These are phyloP conservation scores for Eupithecia exiguata DNA, from an alignment of 2,888 invertebrate species.

Conservation along the genomic window DNA sequence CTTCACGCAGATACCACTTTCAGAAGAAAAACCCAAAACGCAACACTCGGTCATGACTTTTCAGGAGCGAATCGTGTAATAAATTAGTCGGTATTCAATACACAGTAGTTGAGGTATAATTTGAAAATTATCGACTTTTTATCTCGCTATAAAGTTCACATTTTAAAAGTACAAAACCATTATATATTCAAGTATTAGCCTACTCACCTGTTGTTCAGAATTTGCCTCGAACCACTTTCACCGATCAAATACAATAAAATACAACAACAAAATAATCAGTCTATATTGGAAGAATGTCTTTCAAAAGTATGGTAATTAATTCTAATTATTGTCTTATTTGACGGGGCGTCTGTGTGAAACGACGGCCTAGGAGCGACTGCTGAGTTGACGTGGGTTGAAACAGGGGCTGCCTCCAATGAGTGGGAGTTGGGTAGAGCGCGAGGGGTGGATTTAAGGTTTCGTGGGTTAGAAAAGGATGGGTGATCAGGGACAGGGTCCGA, in stretches of 20 bases:
- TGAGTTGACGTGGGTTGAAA: constrained; percentile 62
- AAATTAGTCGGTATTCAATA: background rate
- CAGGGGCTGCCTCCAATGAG: constrained; percentile 67
- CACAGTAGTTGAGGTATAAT: background rate
- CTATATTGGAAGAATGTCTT: constrained; percentile 23
- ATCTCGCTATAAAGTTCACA: background rate
- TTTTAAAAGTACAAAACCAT: background rate
- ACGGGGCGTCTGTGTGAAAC: constrained; percentile 47
- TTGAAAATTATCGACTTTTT: background rate
- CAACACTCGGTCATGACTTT: background rate
- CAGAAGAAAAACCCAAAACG: background rate
- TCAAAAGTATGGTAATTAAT: constrained; percentile 10
- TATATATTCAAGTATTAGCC: background rate
- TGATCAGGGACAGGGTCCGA: constrained; percentile 49
- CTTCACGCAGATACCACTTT: background rate
- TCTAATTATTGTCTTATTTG: constrained; percentile 20
- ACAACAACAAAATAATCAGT: constrained; percentile 12
- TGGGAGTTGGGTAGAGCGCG: constrained; percentile 63
- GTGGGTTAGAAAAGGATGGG: constrained; percentile 49
- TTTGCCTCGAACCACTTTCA: background rate
- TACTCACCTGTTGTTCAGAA: constrained; percentile 1
- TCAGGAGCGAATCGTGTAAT: background rate
- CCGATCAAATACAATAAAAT: constrained; percentile 2
- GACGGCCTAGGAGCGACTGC: constrained; percentile 66
- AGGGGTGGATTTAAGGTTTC: constrained; percentile 41